Percentiles rank a stretch among this genome's conserved stretches.
These are phyloP conservation scores for Bubalus kerabau DNA, from an alignment of 2,113 vertebrate genomes.

Conservation along the genomic window DNA sequence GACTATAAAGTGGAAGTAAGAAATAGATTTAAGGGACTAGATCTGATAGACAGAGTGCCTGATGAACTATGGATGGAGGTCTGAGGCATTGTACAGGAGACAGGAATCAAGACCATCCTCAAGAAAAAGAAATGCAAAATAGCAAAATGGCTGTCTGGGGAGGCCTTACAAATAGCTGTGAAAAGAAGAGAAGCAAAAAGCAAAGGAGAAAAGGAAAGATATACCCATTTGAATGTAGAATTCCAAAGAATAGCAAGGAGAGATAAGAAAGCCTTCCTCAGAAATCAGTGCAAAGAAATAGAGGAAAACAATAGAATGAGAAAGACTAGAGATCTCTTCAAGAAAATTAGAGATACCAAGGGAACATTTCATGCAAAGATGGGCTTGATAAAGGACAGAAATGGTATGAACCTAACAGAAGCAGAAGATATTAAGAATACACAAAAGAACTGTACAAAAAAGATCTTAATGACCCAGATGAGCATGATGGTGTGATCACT, in stretches of 20 bases:
- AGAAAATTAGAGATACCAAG: not conserved
- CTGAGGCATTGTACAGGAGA: not conserved
- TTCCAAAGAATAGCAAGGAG: not conserved
- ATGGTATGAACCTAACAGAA: not conserved
- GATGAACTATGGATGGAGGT: not conserved
- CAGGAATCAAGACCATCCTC: not conserved
- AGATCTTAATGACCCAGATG: not conserved
- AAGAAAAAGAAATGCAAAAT: not conserved
- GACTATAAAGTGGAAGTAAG: not conserved
- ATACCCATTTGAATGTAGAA: not conserved
- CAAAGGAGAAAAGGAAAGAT: not conserved
- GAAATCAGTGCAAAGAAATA: not conserved
- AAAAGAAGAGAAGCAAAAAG: not conserved
- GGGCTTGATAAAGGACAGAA: not conserved
- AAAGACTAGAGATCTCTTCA: not conserved
- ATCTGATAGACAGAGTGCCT: not conserved
- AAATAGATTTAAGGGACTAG: not conserved
- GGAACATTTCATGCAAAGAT: not conserved
- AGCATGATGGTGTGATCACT: not conserved
- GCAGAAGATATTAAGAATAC: not conserved
- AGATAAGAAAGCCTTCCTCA: not conserved
- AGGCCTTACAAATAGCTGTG: not conserved
- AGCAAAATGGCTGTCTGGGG: not conserved
- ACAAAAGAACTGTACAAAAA: not conserved
- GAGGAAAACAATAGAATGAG: not conserved